Conservation (phyloP, 2,888 invertebrate species). For the Lepidocyrtoides sp. region DNA sequence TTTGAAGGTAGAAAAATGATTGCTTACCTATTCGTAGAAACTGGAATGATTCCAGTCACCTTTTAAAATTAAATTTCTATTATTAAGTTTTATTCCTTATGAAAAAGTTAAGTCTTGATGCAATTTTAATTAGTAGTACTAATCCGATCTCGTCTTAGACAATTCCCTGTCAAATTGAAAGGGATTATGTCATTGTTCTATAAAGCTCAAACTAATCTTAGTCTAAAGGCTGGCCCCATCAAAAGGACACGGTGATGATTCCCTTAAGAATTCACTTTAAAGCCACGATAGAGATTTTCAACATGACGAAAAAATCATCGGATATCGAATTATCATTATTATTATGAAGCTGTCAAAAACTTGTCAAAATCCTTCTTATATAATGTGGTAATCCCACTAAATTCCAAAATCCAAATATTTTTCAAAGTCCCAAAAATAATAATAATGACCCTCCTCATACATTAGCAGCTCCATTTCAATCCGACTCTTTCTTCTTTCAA, state of each 20-base stretch:
- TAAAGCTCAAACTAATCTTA: no score
- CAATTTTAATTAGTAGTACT: slow-evolving; percentile 14
- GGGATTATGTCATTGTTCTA: no score
- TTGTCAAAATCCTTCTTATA: slow-evolving; percentile 78
- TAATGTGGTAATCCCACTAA: slow-evolving; percentile 6
- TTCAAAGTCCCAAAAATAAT: not conserved
- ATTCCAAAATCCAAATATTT: slow-evolving; percentile 34
- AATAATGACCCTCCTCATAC: not conserved
- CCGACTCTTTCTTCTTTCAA: not conserved
- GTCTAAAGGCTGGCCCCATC: no score
- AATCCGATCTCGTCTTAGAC: not conserved
- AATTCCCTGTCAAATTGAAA: not conserved
- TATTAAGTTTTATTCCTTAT: not conserved
- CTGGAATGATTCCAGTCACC: slow-evolving; percentile 12
- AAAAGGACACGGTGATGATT: no score
- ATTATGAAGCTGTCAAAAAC: slow-evolving; percentile 73
- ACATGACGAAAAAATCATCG: not conserved
- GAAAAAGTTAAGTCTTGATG: not conserved
- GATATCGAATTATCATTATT: not conserved
- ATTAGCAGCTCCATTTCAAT: not conserved
- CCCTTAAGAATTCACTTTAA: no score
- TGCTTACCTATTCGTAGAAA: not conserved
- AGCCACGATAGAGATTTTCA: not conserved
- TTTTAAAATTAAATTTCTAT: not conserved
- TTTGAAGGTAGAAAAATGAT: not conserved